Percentiles rank a stretch among this genome's conserved stretches.
Conservation (phyloP, 30 jellyfish, hydroid and myxozoan species). For the Rhopilema esculentum region DNA sequence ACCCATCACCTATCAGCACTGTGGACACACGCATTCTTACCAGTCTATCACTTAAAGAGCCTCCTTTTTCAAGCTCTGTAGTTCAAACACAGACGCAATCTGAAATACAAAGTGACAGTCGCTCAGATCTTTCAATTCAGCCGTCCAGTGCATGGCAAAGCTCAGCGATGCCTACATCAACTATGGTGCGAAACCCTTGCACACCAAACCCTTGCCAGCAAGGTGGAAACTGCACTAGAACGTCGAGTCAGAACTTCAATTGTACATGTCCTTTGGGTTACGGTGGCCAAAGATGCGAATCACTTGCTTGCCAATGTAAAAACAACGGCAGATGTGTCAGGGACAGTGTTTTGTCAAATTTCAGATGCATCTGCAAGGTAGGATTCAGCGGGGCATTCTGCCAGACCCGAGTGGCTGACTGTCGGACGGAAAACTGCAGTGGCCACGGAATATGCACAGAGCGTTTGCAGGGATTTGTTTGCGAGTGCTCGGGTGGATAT, state of each 20-base stretch:
- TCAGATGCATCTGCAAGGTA: conserved; percentile 77
- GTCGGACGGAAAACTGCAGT: conserved; percentile 67
- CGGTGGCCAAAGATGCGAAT: conserved; percentile 77
- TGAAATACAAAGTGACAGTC: not conserved
- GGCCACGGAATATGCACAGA: conserved; percentile 70
- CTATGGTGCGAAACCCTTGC: conserved; percentile 14
- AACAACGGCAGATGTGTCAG: conserved; percentile 85
- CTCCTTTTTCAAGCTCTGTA: not conserved
- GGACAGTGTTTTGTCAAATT: conserved; percentile 20
- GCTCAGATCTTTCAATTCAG: not conserved
- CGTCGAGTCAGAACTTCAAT: conserved; percentile 22
- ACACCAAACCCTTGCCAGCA: conserved; percentile 60
- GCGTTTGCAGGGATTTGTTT: conserved; percentile 80
- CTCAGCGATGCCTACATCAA: conserved; percentile 5
- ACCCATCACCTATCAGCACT: not conserved
- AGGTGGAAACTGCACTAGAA: conserved; percentile 57
- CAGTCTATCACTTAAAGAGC: not conserved
- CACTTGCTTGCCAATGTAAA: conserved; percentile 71
- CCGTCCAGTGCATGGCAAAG: not conserved
- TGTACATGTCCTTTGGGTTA: conserved; percentile 84
- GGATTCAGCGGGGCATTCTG: conserved; percentile 71
- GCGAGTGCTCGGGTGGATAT: conserved; percentile 60
- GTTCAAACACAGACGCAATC: not conserved
- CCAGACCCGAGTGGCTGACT: conserved; percentile 59
- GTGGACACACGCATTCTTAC: not conserved